These are phyloP conservation scores for Uromys caudimaculatus DNA, from an alignment of 2,797 vertebrate species.

Conservation along the genomic window DNA sequence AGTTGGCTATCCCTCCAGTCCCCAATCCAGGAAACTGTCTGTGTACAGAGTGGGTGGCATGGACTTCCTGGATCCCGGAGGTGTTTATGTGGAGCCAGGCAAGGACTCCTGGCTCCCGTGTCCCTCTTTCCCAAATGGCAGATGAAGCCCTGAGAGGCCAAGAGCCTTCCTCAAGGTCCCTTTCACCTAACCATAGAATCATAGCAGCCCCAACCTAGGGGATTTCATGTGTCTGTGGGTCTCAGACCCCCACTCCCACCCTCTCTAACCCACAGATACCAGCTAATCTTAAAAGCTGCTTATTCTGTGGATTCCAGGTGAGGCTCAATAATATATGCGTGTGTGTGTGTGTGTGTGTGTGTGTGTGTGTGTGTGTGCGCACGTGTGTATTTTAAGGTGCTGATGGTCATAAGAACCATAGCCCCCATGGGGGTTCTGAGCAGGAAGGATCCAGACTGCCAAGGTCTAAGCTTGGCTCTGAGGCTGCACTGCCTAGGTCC, in stretches of 20 bases:
- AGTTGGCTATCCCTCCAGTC: not conserved
- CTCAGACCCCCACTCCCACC: fast-evolving
- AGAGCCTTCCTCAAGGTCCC: no score
- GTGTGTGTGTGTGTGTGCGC: no score
- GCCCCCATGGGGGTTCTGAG: not conserved
- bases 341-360: not conserved
- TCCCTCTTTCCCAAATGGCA: not conserved
- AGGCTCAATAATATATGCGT: not conserved
- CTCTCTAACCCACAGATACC: not conserved
- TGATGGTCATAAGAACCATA: not conserved
- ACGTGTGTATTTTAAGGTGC: not conserved
- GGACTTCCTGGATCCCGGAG: not conserved
- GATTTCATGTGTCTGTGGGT: not conserved
- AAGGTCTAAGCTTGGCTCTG: not conserved
- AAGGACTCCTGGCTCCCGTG: not conserved
- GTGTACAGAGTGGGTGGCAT: fast-evolving
- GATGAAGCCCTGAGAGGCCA: not conserved
- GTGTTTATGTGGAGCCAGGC: not conserved
- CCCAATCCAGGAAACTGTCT: not conserved
- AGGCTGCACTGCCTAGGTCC: not conserved
- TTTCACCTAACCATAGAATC: not conserved
- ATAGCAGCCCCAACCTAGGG: not conserved
- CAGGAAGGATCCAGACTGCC: no score
- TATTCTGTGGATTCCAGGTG: not conserved
- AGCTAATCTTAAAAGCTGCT: not conserved